Evolutionary conservation across 2,888 invertebrate genomes (phyloP).

Genomic region (Drosophila pullipes): DNA sequence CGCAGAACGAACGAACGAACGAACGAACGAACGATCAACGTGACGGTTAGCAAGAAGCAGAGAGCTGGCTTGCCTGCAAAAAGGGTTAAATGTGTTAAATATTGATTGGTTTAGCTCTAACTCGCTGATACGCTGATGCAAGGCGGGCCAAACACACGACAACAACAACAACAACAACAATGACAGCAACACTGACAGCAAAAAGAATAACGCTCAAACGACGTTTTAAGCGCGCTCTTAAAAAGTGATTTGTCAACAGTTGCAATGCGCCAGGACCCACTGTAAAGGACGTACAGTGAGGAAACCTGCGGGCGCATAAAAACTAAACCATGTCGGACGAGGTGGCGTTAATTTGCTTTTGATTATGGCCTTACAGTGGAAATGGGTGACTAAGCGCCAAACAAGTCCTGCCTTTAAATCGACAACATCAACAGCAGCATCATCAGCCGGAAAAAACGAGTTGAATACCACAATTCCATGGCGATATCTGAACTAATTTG

Average conservation of each 20-base stretch:
- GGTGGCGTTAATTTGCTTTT: conserved; percentile 75
- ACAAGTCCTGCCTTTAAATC: conserved; percentile 35
- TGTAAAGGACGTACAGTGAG: neutral
- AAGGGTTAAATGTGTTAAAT: conserved; percentile 81
- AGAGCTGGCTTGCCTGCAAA: conserved; percentile 43
- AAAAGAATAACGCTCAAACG: conserved; percentile 65
- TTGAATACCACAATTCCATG: conserved; percentile 4
- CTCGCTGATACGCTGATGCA: conserved; percentile 47
- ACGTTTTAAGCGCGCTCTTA: conserved; percentile 79
- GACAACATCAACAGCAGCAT: conserved; percentile 9
- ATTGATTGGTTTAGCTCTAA: conserved; percentile 75
- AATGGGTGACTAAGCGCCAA: conserved; percentile 52
- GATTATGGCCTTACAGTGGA: conserved; percentile 68
- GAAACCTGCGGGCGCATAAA: conserved; percentile 45
- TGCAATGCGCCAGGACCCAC: conserved; percentile 62
- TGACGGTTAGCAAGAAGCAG: conserved; percentile 21
- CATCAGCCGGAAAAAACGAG: conserved; percentile 1
- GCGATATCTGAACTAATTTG: neutral
- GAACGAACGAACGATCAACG: conserved; percentile 63
- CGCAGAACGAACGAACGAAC: conserved; percentile 60
- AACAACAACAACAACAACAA: conserved; percentile 10
- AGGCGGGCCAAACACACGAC: conserved; percentile 30
- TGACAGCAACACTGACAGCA: conserved; percentile 14
- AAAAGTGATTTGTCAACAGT: conserved; percentile 81
- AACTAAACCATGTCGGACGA: conserved; percentile 54